Evolutionary conservation across 2,113 vertebrate genomes (phyloP).

Genomic region (Callorhinus ursinus): DNA sequence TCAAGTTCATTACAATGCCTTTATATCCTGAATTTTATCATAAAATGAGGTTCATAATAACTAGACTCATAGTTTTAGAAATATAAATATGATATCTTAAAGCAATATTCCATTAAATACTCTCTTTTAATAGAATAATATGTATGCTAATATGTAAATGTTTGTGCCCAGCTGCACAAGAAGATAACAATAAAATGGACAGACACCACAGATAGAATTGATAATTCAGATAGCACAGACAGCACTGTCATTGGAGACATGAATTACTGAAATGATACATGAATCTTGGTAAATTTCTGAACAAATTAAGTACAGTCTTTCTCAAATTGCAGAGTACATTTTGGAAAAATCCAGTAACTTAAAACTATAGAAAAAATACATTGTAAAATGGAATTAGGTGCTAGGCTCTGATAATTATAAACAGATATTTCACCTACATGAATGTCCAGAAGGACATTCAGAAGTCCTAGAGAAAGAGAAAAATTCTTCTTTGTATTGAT

Average conservation of each 20-base stretch:
- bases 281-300: constrained; percentile 31
- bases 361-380: background rate
- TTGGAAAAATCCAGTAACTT: background rate
- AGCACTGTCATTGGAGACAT: background rate
- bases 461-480: constrained; percentile 9
- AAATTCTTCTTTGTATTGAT: background rate
- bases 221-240: background rate
- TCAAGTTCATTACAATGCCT: background rate
- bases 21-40: constrained; percentile 39
- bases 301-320: constrained; percentile 32
- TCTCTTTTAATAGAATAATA: background rate
- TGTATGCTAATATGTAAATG: background rate
- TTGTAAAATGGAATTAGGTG: constrained; percentile 4
- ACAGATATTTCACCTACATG: background rate
- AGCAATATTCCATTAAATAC: background rate
- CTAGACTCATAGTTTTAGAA: constrained; percentile 10
- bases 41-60: constrained; percentile 37
- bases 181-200: background rate
- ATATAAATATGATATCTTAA: constrained; percentile 25
- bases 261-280: constrained; percentile 25
- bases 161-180: background rate
- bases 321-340: background rate
- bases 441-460: background rate
- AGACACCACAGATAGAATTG: background rate
- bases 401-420: background rate